A percentile compares a stretch with the other conserved stretches of the same genome.
Conservation (phyloP, 64 coral and sea anemone genomes). For the Pocillopora damicornis region DNA sequence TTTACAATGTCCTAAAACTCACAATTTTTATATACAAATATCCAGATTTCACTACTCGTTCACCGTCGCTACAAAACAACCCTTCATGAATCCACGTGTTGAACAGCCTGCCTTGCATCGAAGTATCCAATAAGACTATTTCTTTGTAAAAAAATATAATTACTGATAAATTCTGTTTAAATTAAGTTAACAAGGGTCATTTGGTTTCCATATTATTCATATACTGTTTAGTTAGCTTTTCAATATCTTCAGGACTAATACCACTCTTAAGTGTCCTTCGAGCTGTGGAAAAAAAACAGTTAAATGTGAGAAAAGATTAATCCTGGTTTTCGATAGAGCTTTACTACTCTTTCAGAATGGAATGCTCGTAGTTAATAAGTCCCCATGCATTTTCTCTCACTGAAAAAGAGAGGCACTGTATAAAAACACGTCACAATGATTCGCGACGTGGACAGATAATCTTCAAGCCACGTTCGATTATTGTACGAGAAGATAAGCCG, state of each 20-base stretch:
- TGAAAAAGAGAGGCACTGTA: no score
- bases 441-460: no score
- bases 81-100: not conserved
- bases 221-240: conserved; percentile 60
- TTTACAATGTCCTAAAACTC: conserved; percentile 19
- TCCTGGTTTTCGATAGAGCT: no score
- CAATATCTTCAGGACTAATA: conserved; percentile 54
- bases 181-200: conserved; percentile 44
- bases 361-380: no score
- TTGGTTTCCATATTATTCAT: conserved; percentile 49
- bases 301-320: not conserved
- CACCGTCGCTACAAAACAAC: not conserved
- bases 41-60: not conserved
- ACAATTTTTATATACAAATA: conserved; percentile 27
- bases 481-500: no score
- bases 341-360: no score
- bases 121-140: conserved; percentile 30
- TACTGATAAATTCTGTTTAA: conserved; percentile 38
- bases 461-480: no score
- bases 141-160: conserved; percentile 48
- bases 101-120: conserved; percentile 13
- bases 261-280: conserved; percentile 54
- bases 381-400: no score
- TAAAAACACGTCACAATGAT: no score
- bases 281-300: conserved; percentile 25